These are phyloP conservation scores for Pollachius pollachius DNA, from an alignment of 2,113 vertebrate species.

Conservation along the genomic window DNA sequence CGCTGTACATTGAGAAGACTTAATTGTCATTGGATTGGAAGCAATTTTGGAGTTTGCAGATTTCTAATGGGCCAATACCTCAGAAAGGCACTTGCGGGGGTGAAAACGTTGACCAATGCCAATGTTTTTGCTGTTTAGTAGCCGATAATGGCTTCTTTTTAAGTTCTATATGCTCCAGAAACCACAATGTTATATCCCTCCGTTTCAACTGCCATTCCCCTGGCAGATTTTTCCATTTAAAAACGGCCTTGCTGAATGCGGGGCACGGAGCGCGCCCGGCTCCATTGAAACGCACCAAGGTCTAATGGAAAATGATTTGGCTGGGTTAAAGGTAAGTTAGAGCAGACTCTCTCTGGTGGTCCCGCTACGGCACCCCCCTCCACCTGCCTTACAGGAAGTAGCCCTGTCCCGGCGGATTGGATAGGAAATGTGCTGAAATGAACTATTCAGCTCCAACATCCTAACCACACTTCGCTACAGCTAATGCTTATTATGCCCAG, in stretches of 20 bases:
- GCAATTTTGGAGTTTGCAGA: not conserved
- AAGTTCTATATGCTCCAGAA: conserved; percentile 44
- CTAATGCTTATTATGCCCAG: conserved; percentile 53
- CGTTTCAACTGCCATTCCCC: conserved; percentile 27
- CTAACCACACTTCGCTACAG: conserved; percentile 40
- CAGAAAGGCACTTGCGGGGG: not conserved
- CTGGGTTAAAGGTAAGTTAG: conserved; percentile 15
- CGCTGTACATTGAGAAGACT: not conserved
- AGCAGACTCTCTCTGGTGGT: conserved; percentile 25
- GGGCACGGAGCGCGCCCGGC: conserved; percentile 33
- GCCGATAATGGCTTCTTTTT: conserved; percentile 47
- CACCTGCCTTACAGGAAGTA: conserved; percentile 64
- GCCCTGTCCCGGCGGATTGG: conserved; percentile 48
- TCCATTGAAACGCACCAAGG: conserved; percentile 12
- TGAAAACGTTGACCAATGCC: not conserved
- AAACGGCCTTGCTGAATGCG: conserved; percentile 20
- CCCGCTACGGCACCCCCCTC: conserved; percentile 44
- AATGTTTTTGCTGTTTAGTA: conserved; percentile 26
- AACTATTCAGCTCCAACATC: conserved; percentile 52
- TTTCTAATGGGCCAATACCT: not conserved
- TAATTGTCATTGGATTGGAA: not conserved
- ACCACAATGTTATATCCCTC: conserved; percentile 47
- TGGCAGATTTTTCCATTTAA: conserved; percentile 34
- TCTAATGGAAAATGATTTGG: conserved; percentile 45
- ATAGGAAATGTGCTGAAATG: conserved; percentile 60